These are phyloP conservation scores for Anseranas semipalmata DNA, from an alignment of 2,113 vertebrate genomes.

Conservation along the genomic window DNA sequence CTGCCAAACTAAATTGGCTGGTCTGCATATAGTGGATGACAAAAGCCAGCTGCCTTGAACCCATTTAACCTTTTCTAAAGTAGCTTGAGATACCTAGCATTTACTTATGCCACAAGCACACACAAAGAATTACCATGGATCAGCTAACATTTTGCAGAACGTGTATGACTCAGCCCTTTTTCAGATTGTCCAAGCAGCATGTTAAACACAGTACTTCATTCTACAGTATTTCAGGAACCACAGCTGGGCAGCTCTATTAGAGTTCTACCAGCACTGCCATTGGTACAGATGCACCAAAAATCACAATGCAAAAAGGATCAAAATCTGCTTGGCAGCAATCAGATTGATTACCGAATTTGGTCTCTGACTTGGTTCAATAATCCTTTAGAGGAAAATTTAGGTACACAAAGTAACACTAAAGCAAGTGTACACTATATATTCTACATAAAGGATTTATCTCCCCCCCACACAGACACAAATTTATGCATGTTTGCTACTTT, in stretches of 20 bases:
- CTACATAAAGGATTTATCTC: not conserved
- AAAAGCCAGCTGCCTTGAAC: not conserved
- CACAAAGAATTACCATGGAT: not conserved
- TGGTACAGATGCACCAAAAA: not conserved
- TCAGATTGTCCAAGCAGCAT: not conserved
- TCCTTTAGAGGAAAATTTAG: not conserved
- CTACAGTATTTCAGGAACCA: not conserved
- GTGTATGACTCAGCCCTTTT: not conserved
- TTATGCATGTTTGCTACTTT: not conserved
- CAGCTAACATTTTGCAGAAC: not conserved
- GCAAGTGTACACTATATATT: not conserved
- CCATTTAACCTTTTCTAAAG: not conserved
- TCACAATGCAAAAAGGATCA: not conserved
- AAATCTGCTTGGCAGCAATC: not conserved
- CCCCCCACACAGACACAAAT: too few species aligned
- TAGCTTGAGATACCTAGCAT: not conserved
- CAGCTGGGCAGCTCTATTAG: not conserved
- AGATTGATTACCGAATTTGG: not conserved
- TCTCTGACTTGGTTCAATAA: not conserved
- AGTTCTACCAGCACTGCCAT: not conserved
- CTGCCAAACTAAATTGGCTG: not conserved
- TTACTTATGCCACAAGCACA: not conserved
- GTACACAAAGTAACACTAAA: not conserved
- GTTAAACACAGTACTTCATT: rapidly evolving
- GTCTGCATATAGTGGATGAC: not conserved